Conservation (phyloP, 2,888 invertebrate genomes). For the Coenonympha glycerion region DNA sequence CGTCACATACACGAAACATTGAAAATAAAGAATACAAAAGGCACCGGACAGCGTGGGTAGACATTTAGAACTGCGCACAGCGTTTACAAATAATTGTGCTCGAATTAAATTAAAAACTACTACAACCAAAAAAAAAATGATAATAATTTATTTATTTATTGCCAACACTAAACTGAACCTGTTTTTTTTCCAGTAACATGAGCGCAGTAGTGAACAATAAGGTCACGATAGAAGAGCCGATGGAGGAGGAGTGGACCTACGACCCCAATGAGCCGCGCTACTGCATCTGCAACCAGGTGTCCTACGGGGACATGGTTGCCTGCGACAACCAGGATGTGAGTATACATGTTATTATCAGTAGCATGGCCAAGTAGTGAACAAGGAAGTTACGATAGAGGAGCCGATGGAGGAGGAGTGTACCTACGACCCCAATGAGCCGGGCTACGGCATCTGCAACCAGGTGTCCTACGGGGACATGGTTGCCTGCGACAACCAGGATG, state of each 20-base stretch:
- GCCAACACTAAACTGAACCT: too few relatives aligned
- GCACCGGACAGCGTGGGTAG: too few relatives aligned
- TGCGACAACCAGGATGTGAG: slow-evolving; percentile 97
- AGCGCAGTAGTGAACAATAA: slow-evolving; percentile 69
- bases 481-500: slow-evolving; percentile 98
- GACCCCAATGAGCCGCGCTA: slow-evolving; percentile 97
- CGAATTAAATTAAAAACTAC: too few relatives aligned
- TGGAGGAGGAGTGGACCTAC: slow-evolving; percentile 90
- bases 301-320: slow-evolving; percentile 99
- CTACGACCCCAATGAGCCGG: slow-evolving; percentile 96
- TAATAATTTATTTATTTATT: too few relatives aligned
- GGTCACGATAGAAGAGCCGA: slow-evolving; percentile 64
- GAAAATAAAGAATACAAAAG: too few relatives aligned
- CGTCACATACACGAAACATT: too few relatives aligned
- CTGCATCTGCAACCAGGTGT: slow-evolving; percentile 97
- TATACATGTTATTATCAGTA: slow-evolving; percentile 35
- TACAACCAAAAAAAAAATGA: too few relatives aligned
- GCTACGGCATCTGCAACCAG: slow-evolving; percentile 96
- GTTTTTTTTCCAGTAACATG: neutral
- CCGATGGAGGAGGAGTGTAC: slow-evolving; percentile 88
- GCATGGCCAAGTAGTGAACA: slow-evolving; percentile 64
- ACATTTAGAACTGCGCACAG: too few relatives aligned
- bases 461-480: slow-evolving; percentile 99
- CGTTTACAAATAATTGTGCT: too few relatives aligned
- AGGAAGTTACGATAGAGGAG: slow-evolving; percentile 60